These are phyloP conservation scores for Myodes glareolus DNA, from an alignment of 2,113 vertebrate species.

Conservation along the genomic window DNA sequence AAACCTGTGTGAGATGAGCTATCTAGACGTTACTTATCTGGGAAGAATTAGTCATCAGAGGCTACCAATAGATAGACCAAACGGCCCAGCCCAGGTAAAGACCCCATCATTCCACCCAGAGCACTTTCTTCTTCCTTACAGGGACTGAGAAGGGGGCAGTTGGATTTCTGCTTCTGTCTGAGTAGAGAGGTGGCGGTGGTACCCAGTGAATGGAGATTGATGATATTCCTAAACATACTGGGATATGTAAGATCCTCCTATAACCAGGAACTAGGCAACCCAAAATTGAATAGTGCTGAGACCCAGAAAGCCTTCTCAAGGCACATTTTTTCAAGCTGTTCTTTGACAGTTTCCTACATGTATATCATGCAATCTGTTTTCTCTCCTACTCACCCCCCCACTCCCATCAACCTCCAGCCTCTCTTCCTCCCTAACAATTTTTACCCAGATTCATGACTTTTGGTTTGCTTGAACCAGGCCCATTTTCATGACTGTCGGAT, in stretches of 20 bases:
- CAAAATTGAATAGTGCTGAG: background rate
- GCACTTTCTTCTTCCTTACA: background rate
- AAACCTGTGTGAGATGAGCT: background rate
- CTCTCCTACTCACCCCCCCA: fast-evolving
- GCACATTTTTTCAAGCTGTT: background rate
- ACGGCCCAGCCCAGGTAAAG: background rate
- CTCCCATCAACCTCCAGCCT: background rate
- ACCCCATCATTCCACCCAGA: background rate
- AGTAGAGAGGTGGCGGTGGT: fast-evolving
- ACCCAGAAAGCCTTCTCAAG: background rate
- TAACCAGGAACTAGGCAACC: background rate
- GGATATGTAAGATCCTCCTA: background rate
- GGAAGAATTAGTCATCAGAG: background rate
- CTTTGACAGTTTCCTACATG: background rate
- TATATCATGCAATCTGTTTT: background rate
- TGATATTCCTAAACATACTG: background rate
- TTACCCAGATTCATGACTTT: background rate
- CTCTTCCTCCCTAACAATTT: background rate
- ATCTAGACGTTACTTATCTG: background rate
- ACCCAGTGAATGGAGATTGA: background rate
- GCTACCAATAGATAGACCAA: background rate
- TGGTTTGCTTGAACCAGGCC: background rate
- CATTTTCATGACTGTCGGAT: background rate
- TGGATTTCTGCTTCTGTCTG: conserved; percentile 1
- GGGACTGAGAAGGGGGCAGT: background rate